Conservation (phyloP, 2,888 invertebrate genomes). For the Ganaspis brasiliensis region DNA sequence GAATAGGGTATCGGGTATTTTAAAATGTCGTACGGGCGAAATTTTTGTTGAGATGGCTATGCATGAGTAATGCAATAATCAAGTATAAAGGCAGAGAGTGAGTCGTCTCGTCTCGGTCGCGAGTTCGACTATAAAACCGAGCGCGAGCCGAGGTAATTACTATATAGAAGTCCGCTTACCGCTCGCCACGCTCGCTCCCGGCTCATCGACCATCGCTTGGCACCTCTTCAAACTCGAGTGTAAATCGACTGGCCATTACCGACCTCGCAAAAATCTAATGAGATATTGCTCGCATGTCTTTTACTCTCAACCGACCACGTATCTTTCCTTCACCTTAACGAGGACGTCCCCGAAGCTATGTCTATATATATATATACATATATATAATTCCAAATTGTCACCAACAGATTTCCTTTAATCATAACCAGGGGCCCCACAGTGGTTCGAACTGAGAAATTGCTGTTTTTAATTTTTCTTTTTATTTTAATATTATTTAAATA, state of each 20-base stretch:
- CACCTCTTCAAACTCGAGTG: conserved; percentile 26
- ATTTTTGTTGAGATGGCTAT: conserved; percentile 8
- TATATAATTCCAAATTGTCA: too few species aligned
- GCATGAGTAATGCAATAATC: conserved; percentile 40
- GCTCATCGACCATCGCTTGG: conserved; percentile 29
- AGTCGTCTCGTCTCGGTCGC: conserved; percentile 41
- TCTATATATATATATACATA: too few species aligned
- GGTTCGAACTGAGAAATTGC: too few species aligned
- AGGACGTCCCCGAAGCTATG: background rate
- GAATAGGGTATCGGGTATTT: conserved; percentile 6
- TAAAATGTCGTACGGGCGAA: background rate
- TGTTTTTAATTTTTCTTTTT: background rate
- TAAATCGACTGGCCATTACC: conserved; percentile 39
- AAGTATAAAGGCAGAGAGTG: conserved; percentile 21
- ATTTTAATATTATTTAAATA: too few species aligned
- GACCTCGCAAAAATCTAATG: conserved; percentile 28
- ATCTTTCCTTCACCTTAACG: background rate
- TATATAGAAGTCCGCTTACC: conserved; percentile 23
- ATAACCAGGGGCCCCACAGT: too few species aligned
- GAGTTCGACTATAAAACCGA: conserved; percentile 37
- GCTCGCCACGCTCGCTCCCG: conserved; percentile 20
- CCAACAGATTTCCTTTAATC: too few species aligned
- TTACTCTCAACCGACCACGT: conserved; percentile 6
- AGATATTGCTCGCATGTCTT: conserved; percentile 37
- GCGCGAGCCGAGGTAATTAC: conserved; percentile 33